Conservation (phyloP, 2,113 vertebrate species). For the Eira barbara region DNA sequence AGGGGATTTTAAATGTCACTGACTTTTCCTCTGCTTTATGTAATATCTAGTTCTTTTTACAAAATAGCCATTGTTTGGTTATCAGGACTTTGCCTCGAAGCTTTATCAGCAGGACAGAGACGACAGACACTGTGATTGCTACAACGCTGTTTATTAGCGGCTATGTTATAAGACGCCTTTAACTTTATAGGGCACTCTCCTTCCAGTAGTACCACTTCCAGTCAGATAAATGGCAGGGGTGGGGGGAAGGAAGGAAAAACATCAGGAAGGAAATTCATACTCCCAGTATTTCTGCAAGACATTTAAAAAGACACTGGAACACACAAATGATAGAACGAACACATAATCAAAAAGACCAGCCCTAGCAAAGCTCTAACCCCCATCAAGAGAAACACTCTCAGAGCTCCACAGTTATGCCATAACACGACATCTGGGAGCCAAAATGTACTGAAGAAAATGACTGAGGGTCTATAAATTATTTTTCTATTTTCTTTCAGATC, state of each 20-base stretch:
- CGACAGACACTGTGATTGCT: not conserved
- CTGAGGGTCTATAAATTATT: not conserved
- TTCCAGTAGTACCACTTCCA: not conserved
- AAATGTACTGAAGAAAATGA: not conserved
- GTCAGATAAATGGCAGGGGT: not conserved
- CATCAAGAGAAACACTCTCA: not conserved
- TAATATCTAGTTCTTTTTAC: not conserved
- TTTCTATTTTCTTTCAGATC: not conserved
- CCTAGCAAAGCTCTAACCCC: not conserved
- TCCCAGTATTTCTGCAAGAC: not conserved
- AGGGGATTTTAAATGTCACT: not conserved
- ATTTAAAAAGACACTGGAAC: constrained; percentile 2
- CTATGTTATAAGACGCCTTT: not conserved
- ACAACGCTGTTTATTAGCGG: not conserved
- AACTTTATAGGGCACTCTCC: not conserved
- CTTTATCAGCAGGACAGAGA: not conserved
- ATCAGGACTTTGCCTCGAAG: not conserved
- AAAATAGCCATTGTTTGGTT: not conserved
- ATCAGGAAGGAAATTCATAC: not conserved
- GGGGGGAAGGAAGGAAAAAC: too few species aligned
- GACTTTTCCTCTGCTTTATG: not conserved
- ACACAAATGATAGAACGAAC: not conserved
- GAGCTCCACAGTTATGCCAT: not conserved
- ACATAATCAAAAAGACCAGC: not conserved
- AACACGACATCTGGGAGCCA: not conserved